Percentiles rank a stretch among this genome's conserved stretches.
Conservation (phyloP, 2,113 vertebrate species). For the Drymodes brunneopygia region DNA sequence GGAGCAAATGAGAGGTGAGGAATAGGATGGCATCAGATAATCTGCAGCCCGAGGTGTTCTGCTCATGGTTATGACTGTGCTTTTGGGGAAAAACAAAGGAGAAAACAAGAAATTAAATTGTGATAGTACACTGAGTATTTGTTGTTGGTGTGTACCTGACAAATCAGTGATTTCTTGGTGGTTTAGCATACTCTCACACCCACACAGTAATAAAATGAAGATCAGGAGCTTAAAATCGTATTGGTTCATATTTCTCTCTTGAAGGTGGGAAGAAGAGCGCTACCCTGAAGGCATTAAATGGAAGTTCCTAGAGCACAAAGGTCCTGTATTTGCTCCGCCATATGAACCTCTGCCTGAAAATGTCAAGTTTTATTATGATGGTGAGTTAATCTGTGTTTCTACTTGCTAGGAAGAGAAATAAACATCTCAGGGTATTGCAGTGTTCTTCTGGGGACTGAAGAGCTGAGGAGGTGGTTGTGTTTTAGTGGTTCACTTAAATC, state of each 20-base stretch:
- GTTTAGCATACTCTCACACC: not conserved
- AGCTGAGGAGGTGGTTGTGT: not conserved
- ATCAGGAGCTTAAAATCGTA: not conserved
- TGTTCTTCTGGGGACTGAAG: not conserved
- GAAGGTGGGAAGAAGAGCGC: slow-evolving; percentile 97
- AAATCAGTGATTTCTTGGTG: not conserved
- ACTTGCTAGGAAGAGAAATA: not conserved
- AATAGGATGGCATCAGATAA: not conserved
- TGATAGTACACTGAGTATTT: not conserved
- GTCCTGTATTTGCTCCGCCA: slow-evolving; percentile 91
- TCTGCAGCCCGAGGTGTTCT: not conserved
- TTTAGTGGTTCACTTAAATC: not conserved
- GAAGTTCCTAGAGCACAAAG: slow-evolving; percentile 96
- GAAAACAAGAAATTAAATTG: not conserved
- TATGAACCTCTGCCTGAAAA: slow-evolving; percentile 90
- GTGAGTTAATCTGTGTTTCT: slow-evolving; percentile 75
- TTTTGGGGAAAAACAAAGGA: not conserved
- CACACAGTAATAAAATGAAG: not conserved
- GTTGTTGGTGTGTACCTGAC: not conserved
- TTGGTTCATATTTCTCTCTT: slow-evolving; percentile 43
- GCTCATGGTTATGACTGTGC: not conserved
- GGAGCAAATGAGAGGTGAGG: not conserved
- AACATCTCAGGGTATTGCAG: not conserved
- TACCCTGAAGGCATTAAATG: slow-evolving; percentile 94
- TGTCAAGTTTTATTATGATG: slow-evolving; percentile 92